Base-by-base conservation (phyloP, 2,113 vertebrate species). In the Nicator chloris region DNA sequence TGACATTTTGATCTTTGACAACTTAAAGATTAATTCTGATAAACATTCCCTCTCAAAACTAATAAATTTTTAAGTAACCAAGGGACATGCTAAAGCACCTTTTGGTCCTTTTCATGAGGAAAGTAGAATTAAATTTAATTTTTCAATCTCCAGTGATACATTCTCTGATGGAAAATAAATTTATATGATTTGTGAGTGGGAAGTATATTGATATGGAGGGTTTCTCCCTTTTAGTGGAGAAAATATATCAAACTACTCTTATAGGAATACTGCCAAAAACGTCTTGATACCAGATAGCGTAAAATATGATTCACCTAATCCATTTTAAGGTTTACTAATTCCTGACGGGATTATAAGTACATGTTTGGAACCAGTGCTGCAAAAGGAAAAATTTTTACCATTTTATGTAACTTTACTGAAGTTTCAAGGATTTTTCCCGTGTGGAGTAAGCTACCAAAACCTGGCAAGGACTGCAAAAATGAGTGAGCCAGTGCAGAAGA, bases 221-320 rank as follows among this genome's bases (percentile, higher is more conserved):
- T 15, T 81, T 82, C 24, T 82, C 24, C 30, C 17, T 75, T 87
- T 78, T 64, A 49, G 13, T 68, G 31, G 13, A 66, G 30, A 60
- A 83, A 64, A 66, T 70, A 53, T 63, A 81, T 73, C 56, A 94
- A 82, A 13, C 16, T 30, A 53, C 21, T 70, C 4, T 39, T 75
- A 51, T 13, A n/a, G 3, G 13, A 94, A 73, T 68, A 24, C 19
- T 92, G 72, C 40, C 21, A 71, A 84, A 88, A 89, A 8, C 13
- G n/a, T 31, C 39, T 63, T 73, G 35, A 23, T 50, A 88, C 77
- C 0, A 1, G 14, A 20, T 64, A 82, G 76, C 3, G 1, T 92
- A 87, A 94, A 91, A 91, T 75, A 65, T 13, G 64, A 91, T 94
- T 89, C 86, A 71, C 23, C 21, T 66, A 84, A 91, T 68, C 79